Evolutionary conservation across 2,888 invertebrate genomes (phyloP).

Genomic region (Cosmopolites sordidus): DNA sequence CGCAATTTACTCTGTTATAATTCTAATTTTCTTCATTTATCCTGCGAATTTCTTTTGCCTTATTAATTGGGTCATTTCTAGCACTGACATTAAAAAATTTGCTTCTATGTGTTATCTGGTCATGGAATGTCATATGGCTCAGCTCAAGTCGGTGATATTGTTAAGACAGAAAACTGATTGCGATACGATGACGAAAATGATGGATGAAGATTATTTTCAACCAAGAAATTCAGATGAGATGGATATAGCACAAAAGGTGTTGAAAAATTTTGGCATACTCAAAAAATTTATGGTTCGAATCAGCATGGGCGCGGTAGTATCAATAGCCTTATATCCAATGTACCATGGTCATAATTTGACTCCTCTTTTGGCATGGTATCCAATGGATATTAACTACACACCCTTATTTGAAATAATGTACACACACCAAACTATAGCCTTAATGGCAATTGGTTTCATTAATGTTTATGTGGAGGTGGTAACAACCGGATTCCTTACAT

Average conservation of each 20-base stretch:
- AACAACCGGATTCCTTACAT: conserved; percentile 22
- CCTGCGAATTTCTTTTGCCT: background rate
- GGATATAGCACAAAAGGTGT: background rate
- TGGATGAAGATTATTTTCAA: background rate
- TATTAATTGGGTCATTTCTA: conserved; percentile 5
- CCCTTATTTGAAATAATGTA: conserved; percentile 23
- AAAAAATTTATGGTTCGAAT: background rate
- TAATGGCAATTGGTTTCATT: conserved; percentile 7
- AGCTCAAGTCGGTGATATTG: background rate
- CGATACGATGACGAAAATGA: background rate
- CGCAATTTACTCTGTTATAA: background rate
- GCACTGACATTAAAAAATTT: conserved; percentile 2
- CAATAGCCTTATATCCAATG: background rate
- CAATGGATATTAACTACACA: conserved; percentile 15
- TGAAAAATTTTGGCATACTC: background rate
- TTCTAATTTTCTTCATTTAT: background rate
- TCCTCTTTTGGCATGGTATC: conserved; percentile 27
- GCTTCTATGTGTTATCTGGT: conserved; percentile 5
- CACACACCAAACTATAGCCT: conserved; percentile 22
- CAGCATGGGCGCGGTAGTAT: background rate
- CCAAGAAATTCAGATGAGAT: background rate
- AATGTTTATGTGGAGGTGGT: conserved; percentile 23
- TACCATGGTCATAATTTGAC: background rate
- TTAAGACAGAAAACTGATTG: background rate
- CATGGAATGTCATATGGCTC: background rate